Percentiles rank a stretch among this genome's conserved stretches.
These are phyloP conservation scores for Polydrusus tereticollis DNA, from an alignment of 2,888 invertebrate genomes.

Conservation along the genomic window DNA sequence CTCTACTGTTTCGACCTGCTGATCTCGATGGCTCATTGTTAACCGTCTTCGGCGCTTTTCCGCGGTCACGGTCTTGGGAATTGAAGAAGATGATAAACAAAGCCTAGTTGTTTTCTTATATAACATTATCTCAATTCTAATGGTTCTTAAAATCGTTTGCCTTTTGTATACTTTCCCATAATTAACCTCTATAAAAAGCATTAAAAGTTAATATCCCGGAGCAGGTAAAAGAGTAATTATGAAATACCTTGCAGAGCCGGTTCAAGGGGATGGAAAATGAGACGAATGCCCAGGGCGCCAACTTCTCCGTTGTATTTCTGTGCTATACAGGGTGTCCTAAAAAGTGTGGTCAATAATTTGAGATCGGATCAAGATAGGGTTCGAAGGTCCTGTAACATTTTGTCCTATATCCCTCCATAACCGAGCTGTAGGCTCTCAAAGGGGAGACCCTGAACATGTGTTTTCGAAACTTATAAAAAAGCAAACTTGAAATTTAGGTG, in stretches of 20 bases:
- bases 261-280: background rate
- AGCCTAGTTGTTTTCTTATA: constrained; percentile 8
- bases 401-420: too few relatives aligned
- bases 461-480: too few relatives aligned
- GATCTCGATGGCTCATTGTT: constrained; percentile 41
- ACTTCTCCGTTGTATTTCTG: too few relatives aligned
- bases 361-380: too few relatives aligned
- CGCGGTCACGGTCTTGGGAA: constrained; percentile 46
- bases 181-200: background rate
- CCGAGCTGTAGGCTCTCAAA: too few relatives aligned
- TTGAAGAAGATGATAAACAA: constrained; percentile 18
- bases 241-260: background rate
- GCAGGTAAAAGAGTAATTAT: background rate
- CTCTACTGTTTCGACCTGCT: constrained; percentile 21
- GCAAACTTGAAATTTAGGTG: too few relatives aligned
- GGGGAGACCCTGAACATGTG: too few relatives aligned
- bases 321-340: too few relatives aligned
- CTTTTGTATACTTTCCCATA: constrained; percentile 18
- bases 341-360: too few relatives aligned
- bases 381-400: too few relatives aligned
- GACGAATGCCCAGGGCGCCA: too few relatives aligned
- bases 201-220: background rate
- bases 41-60: constrained; percentile 31
- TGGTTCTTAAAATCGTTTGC: background rate
- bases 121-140: constrained; percentile 23